A percentile compares a stretch with the other conserved stretches of the same genome.
These are phyloP conservation scores for Oxyura jamaicensis DNA, from an alignment of 2,113 vertebrate species.

Conservation along the genomic window DNA sequence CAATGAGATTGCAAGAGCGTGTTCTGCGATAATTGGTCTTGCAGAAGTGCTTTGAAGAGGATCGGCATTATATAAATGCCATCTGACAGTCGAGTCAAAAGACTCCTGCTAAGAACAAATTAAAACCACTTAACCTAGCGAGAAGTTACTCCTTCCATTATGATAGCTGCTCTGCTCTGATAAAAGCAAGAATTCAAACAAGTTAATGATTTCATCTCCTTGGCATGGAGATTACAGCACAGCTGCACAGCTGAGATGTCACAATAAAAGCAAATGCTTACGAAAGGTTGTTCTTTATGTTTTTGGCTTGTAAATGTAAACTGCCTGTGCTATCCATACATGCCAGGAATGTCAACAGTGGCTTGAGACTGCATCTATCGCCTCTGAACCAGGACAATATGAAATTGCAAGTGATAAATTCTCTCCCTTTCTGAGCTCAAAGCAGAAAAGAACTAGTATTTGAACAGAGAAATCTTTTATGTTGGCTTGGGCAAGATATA, in stretches of 20 bases:
- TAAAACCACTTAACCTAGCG: not conserved
- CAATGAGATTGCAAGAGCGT: not conserved
- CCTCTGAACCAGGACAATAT: not conserved
- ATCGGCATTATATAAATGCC: not conserved
- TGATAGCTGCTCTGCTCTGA: slow-evolving; percentile 12
- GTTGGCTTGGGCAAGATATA: not conserved
- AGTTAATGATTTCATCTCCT: slow-evolving; percentile 26
- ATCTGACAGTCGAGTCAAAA: not conserved
- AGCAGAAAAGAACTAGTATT: not conserved
- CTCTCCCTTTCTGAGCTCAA: not conserved
- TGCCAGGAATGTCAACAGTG: not conserved
- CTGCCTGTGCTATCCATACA: not conserved
- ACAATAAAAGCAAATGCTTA: slow-evolving; percentile 7
- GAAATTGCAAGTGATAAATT: not conserved
- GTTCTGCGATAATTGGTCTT: not conserved
- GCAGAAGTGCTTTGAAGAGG: not conserved
- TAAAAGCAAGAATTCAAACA: slow-evolving; percentile 30
- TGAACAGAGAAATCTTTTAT: not conserved
- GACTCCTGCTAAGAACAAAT: not conserved
- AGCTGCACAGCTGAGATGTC: slow-evolving; percentile 35
- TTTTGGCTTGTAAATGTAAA: not conserved
- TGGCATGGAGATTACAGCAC: not conserved
- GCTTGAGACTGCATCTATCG: not conserved
- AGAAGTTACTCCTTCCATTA: not conserved
- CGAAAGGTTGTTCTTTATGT: not conserved